These are phyloP conservation scores for Azemiops feae DNA, from an alignment of 2,113 vertebrate genomes.

Conservation along the genomic window DNA sequence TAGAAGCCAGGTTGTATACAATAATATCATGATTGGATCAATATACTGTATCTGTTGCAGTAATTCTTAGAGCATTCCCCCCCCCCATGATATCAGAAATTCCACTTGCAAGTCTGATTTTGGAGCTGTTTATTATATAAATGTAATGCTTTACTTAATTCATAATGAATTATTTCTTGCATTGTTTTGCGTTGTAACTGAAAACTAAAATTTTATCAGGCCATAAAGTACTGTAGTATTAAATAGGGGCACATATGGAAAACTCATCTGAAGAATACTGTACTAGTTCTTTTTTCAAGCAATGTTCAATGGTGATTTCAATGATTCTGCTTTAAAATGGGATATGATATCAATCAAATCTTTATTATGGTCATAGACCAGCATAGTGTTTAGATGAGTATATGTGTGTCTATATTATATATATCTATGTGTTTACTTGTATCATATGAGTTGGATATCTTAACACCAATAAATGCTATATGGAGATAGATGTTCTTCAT, in stretches of 20 bases:
- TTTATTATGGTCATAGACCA: background rate
- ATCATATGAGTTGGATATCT: background rate
- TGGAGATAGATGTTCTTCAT: background rate
- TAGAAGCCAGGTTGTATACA: background rate
- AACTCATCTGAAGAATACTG: background rate
- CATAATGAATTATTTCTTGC: background rate
- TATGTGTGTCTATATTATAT: background rate
- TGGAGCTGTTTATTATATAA: background rate
- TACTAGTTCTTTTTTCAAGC: background rate
- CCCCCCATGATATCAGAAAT: background rate
- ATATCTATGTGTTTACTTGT: background rate
- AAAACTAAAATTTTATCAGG: background rate
- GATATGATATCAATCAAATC: background rate
- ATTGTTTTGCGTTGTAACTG: background rate
- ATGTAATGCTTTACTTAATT: background rate
- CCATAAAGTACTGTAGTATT: constrained; percentile 1
- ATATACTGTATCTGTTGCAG: background rate
- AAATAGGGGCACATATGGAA: constrained; percentile 4
- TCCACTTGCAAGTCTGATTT: background rate
- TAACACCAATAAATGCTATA: background rate
- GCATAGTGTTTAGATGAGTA: background rate
- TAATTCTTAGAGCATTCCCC: background rate
- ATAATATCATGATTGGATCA: background rate
- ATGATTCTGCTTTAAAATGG: constrained; percentile 4
- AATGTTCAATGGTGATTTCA: constrained; percentile 5